These are phyloP conservation scores for Hylaeus anthracinus DNA, from an alignment of 1,140 invertebrate genomes.

Conservation along the genomic window DNA sequence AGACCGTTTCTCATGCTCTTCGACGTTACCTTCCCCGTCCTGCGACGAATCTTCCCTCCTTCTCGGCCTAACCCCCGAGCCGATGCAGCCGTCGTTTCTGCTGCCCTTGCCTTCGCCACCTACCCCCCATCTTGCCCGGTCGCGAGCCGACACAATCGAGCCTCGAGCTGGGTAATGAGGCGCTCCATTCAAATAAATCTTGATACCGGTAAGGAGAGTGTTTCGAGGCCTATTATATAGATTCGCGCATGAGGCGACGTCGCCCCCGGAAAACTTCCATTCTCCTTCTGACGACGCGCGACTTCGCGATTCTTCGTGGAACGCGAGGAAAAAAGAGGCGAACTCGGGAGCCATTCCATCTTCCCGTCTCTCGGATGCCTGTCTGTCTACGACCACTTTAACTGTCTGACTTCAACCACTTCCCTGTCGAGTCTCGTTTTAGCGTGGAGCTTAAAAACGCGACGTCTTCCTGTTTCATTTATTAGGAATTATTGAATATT, in stretches of 20 bases:
- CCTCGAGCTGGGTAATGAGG: conserved; percentile 77
- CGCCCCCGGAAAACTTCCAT: conserved; percentile 65
- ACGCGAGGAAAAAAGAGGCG: background rate
- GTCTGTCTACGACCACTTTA: background rate
- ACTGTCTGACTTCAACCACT: no score
- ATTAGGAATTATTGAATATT: no score
- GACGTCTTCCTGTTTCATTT: no score
- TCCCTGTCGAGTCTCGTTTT: no score
- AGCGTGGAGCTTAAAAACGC: no score
- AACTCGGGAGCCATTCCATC: background rate
- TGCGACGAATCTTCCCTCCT: conserved; percentile 41
- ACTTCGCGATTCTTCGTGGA: background rate
- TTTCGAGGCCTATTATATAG: conserved; percentile 73
- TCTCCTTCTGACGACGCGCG: background rate
- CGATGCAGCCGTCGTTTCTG: conserved; percentile 29
- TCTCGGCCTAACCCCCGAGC: conserved; percentile 36
- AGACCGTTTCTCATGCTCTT: conserved; percentile 36
- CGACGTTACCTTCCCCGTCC: conserved; percentile 11
- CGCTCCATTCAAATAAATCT: conserved; percentile 80
- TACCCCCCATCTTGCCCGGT: conserved; percentile 38
- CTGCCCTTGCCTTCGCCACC: conserved; percentile 36
- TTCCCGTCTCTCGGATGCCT: background rate
- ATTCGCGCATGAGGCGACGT: conserved; percentile 54
- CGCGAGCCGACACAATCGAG: conserved; percentile 73
- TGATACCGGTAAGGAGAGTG: conserved; percentile 72